Percentiles rank a stretch among this genome's conserved stretches.
phyloP scores from a whole-genome alignment of 2,113 vertebrate genomes.

The Crotalus horridus region DNA sequence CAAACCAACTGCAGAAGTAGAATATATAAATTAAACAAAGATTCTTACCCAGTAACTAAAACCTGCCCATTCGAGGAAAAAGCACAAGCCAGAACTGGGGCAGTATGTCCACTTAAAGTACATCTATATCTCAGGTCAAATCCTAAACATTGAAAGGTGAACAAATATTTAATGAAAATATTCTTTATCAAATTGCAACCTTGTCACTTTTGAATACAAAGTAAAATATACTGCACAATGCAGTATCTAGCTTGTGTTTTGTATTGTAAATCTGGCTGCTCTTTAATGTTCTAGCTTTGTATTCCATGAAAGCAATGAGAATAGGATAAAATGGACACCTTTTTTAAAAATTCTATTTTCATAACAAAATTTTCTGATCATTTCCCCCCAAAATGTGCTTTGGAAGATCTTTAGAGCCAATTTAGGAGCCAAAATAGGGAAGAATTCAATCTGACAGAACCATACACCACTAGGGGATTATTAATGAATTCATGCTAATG shows the following conservation, averaged over 20 bases:
- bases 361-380: neutral
- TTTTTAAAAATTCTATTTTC: neutral
- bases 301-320: neutral
- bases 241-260: neutral
- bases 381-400: neutral
- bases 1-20: neutral
- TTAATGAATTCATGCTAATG: neutral
- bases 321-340: neutral
- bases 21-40: slow-evolving; percentile 23
- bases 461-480: neutral
- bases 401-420: neutral
- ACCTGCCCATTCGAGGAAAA: slow-evolving; percentile 84
- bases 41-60: slow-evolving; percentile 81
- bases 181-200: neutral
- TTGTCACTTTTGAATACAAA: neutral
- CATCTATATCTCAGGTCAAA: slow-evolving; percentile 71
- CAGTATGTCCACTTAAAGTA: slow-evolving; percentile 74
- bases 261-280: neutral
- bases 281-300: neutral
- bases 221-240: neutral
- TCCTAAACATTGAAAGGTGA: slow-evolving; percentile 62
- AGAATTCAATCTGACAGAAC: neutral
- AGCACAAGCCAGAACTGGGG: slow-evolving; percentile 84
- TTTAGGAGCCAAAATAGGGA: neutral
- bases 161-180: neutral